Evolutionary conservation across 2,888 invertebrate genomes (phyloP).

Genomic region (Phortica magna): DNA sequence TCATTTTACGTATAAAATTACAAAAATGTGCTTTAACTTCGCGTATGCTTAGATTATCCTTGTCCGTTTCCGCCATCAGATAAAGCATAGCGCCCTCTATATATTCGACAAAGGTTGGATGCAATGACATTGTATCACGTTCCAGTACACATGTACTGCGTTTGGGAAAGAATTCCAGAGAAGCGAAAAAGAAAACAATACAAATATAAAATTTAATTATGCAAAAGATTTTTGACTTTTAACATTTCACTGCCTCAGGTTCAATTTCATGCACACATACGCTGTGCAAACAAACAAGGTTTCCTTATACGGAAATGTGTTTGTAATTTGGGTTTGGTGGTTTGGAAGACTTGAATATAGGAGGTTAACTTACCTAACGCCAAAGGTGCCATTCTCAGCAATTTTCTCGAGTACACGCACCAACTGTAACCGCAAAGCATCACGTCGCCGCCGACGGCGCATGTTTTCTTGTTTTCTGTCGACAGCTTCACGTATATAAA

Average conservation of each 20-base stretch:
- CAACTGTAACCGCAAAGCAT: constrained; percentile 93
- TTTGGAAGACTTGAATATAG: background rate
- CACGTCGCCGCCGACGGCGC: constrained; percentile 91
- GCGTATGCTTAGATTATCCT: constrained; percentile 91
- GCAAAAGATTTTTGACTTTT: constrained; percentile 1
- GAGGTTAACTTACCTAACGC: constrained; percentile 81
- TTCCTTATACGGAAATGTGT: too few relatives aligned
- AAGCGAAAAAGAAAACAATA: background rate
- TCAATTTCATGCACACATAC: background rate
- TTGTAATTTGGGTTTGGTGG: too few relatives aligned
- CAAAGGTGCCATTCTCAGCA: constrained; percentile 94
- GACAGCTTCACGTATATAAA: constrained; percentile 95
- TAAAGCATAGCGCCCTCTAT: constrained; percentile 95
- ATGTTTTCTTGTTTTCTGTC: constrained; percentile 99
- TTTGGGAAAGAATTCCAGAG: too few relatives aligned
- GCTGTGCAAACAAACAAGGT: background rate
- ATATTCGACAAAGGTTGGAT: constrained; percentile 94
- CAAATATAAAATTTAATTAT: constrained; percentile 26
- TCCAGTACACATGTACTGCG: constrained; percentile 89
- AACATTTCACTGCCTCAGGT: background rate
- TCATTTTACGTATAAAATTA: constrained; percentile 94
- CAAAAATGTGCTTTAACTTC: constrained; percentile 97
- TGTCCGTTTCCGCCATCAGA: constrained; percentile 95
- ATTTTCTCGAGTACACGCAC: constrained; percentile 94
- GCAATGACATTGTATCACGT: constrained; percentile 88